Evolutionary conservation across 2,113 vertebrate species (phyloP).

Genomic region (Tinamus guttatus): DNA sequence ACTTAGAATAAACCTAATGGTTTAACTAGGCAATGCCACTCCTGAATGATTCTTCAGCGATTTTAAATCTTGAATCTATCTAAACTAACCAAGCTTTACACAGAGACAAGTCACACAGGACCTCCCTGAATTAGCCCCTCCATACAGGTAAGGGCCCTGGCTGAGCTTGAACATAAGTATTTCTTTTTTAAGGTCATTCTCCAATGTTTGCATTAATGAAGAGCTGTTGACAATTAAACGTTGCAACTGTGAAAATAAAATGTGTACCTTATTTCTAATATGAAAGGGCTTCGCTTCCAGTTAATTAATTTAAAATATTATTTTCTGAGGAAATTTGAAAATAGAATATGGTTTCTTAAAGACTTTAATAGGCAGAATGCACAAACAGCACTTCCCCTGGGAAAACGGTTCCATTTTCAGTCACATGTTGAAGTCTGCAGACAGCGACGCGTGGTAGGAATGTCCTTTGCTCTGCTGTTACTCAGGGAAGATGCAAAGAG

Average conservation of each 20-base stretch:
- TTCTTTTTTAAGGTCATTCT: background rate
- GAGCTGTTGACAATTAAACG: background rate
- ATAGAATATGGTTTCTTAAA: background rate
- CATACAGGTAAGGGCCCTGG: background rate
- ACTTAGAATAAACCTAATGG: background rate
- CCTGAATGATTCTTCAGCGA: too few relatives aligned
- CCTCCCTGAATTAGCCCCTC: background rate
- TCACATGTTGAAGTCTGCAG: background rate
- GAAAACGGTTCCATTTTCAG: background rate
- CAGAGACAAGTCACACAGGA: background rate
- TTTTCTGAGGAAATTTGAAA: background rate
- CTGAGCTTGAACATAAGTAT: background rate
- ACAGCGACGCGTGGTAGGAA: background rate
- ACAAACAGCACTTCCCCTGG: background rate
- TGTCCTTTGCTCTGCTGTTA: background rate
- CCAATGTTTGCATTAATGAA: background rate
- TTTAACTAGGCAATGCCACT: background rate
- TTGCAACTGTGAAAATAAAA: background rate
- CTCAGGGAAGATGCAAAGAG: fast-evolving
- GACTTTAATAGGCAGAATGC: too few relatives aligned
- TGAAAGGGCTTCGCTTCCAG: background rate
- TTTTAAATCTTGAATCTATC: background rate
- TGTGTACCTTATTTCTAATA: background rate
- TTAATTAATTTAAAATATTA: too few relatives aligned
- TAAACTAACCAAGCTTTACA: background rate